These are phyloP conservation scores for Zonotrichia leucophrys DNA, from an alignment of 2,113 vertebrate species.

Conservation along the genomic window DNA sequence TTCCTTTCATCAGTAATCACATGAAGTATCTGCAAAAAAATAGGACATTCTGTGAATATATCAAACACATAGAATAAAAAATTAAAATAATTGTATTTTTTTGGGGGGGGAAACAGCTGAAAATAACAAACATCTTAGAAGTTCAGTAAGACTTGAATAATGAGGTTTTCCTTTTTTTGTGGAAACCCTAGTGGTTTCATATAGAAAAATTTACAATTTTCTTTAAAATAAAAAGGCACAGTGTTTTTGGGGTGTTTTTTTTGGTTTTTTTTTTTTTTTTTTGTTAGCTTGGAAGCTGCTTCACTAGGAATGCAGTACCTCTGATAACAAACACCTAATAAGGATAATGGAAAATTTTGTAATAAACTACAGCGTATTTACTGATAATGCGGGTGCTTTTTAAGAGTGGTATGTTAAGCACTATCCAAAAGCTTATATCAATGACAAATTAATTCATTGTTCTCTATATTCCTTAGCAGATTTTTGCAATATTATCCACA, in stretches of 20 bases:
- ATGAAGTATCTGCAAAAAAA: background rate
- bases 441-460: background rate
- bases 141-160: background rate
- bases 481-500: background rate
- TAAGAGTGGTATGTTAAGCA: background rate
- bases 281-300: background rate
- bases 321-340: background rate
- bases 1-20: background rate
- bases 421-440: background rate
- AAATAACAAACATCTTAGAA: background rate
- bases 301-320: background rate
- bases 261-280: background rate
- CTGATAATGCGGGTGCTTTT: background rate
- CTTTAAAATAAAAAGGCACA: fast-evolving
- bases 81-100: background rate
- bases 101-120: background rate
- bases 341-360: background rate
- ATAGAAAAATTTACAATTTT: background rate
- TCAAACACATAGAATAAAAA: background rate
- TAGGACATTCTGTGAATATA: background rate
- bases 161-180: background rate
- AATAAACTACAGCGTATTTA: background rate
- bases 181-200: background rate
- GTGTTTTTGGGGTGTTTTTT: background rate
- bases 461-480: background rate